These are phyloP conservation scores for Troglohyphantes excavatus DNA, from an alignment of 2,888 invertebrate genomes.

Conservation along the genomic window DNA sequence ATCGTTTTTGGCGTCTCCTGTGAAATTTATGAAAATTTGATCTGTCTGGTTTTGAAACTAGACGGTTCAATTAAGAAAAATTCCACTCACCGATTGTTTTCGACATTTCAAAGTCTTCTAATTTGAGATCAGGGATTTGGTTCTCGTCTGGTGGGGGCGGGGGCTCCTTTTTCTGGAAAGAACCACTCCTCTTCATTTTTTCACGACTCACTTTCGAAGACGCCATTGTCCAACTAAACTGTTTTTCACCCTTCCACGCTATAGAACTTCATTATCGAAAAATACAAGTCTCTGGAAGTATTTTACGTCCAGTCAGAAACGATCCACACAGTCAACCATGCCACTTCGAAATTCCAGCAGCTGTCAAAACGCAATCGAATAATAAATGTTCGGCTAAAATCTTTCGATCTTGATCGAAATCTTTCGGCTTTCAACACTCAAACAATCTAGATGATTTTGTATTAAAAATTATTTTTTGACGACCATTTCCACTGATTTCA, in stretches of 20 bases:
- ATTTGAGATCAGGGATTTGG: constrained; percentile 80
- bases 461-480: no score
- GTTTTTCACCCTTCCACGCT: neutral
- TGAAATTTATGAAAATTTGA: no score
- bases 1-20: no score
- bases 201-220: constrained; percentile 80
- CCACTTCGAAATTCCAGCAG: neutral
- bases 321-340: neutral
- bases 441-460: no score
- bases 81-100: constrained; percentile 92
- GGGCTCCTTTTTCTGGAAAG: constrained; percentile 82
- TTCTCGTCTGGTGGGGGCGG: constrained; percentile 79
- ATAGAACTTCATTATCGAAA: constrained; percentile 14
- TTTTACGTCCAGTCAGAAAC: neutral
- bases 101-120: constrained; percentile 92
- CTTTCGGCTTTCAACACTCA: no score
- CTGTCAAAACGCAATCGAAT: no score
- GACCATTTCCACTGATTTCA: no score
- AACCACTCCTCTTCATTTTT: constrained; percentile 83
- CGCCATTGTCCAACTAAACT: constrained; percentile 79
- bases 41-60: no score
- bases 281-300: neutral
- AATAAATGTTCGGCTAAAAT: no score
- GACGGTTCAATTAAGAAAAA: no score
- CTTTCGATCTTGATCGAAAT: no score